These are phyloP conservation scores for Apotomis betuletana DNA, from an alignment of 2,888 invertebrate species.

Conservation along the genomic window DNA sequence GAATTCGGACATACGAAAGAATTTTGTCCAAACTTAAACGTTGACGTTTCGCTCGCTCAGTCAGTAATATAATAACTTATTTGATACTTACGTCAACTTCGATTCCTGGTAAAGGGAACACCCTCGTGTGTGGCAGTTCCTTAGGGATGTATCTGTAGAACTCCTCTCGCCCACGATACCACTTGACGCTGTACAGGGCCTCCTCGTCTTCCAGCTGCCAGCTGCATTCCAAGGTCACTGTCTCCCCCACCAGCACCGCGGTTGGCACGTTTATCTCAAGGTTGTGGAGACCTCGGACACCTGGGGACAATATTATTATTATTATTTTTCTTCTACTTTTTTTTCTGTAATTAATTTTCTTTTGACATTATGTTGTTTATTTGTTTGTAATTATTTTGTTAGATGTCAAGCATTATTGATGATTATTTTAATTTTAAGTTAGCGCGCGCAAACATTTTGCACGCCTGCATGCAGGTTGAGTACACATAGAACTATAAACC, in stretches of 20 bases:
- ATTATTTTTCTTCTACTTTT: no score
- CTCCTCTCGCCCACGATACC: conserved; percentile 90
- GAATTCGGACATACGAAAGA: no score
- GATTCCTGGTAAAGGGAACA: conserved; percentile 87
- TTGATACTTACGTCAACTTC: conserved; percentile 88
- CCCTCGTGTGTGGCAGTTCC: conserved; percentile 88
- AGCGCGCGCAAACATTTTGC: no score
- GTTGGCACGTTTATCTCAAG: conserved; percentile 88
- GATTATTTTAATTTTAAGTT: no score
- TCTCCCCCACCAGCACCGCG: conserved; percentile 88
- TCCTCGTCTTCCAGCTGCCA: conserved; percentile 89
- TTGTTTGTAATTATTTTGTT: no score
- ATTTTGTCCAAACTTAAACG: background rate
- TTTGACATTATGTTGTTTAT: no score
- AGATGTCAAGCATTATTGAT: no score
- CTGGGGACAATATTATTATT: conserved; percentile 71
- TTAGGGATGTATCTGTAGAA: conserved; percentile 92
- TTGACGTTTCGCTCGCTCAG: no score
- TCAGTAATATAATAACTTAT: background rate
- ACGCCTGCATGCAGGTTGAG: no score
- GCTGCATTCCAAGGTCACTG: conserved; percentile 88
- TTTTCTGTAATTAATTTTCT: no score
- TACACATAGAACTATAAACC: no score
- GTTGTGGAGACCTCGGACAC: conserved; percentile 85
- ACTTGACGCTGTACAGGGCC: conserved; percentile 90